Conservation (phyloP, 2,888 invertebrate genomes). For the Pammene fasciana region DNA sequence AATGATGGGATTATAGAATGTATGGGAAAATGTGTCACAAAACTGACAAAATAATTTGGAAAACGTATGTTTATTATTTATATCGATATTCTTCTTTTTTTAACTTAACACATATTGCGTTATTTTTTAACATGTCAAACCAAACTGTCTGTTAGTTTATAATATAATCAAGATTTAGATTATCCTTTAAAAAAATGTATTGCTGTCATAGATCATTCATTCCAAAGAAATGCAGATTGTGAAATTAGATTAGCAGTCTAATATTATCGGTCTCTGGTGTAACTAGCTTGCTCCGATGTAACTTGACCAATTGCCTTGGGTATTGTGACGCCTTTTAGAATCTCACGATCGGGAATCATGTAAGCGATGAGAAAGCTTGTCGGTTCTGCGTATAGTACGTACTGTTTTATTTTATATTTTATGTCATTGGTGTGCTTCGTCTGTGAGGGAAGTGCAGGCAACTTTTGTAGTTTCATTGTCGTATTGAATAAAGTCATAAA, state of each 20-base stretch:
- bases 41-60: too few species aligned
- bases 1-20: too few species aligned
- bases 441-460: conserved; percentile 82
- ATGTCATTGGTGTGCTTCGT: conserved; percentile 79
- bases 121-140: too few species aligned
- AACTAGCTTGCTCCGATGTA: conserved; percentile 69
- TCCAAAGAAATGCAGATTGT: not conserved
- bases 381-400: conserved; percentile 77
- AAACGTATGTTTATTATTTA: too few species aligned
- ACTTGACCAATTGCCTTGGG: conserved; percentile 83
- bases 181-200: too few species aligned
- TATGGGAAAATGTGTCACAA: too few species aligned
- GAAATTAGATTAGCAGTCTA: not conserved
- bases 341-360: conserved; percentile 78
- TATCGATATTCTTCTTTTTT: too few species aligned
- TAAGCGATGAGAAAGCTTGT: conserved; percentile 78
- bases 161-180: too few species aligned
- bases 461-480: conserved; percentile 84
- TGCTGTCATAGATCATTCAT: too few species aligned
- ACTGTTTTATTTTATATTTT: conserved; percentile 69
- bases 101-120: too few species aligned
- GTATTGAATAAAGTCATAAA: conserved; percentile 83
- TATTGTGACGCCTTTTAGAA: conserved; percentile 82
- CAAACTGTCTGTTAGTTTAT: too few species aligned
- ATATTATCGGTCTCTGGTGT: conserved; percentile 49